Evolutionary conservation across 1,140 invertebrate species (phyloP).

Genomic region (Meloidogyne chitwoodi): DNA sequence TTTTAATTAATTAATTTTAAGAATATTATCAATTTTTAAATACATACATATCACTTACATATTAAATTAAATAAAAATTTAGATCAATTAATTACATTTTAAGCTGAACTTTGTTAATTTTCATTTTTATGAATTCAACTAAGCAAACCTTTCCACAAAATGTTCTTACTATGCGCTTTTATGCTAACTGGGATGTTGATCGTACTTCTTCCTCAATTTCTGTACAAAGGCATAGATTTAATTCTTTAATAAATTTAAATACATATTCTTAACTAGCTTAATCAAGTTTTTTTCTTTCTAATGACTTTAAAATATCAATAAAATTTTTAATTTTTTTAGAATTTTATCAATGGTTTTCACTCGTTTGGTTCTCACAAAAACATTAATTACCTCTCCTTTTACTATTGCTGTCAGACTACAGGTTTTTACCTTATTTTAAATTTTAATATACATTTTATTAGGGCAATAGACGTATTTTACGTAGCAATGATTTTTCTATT

Average conservation of each 20-base stretch:
- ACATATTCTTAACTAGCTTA: no score
- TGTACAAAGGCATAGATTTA: slow-evolving; percentile 23
- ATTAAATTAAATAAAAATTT: neutral
- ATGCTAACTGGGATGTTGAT: slow-evolving; percentile 44
- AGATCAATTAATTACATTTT: neutral
- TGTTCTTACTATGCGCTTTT: slow-evolving; percentile 45
- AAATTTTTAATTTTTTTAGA: slow-evolving; percentile 19
- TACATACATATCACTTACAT: no score
- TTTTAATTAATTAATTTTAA: no score
- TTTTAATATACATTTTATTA: slow-evolving; percentile 20
- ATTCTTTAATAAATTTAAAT: no score
- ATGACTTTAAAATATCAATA: neutral
- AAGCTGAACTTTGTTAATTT: neutral
- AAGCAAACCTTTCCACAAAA: neutral
- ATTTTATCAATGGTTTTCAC: slow-evolving; percentile 36
- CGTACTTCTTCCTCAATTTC: slow-evolving; percentile 29
- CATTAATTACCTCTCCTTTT: slow-evolving; percentile 17
- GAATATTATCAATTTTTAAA: no score
- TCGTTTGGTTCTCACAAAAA: slow-evolving; percentile 23
- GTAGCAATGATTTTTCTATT: slow-evolving; percentile 39
- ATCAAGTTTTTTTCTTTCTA: neutral
- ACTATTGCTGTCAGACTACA: slow-evolving; percentile 40
- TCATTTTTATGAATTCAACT: neutral
- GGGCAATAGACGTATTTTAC: slow-evolving; percentile 42
- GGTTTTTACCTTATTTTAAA: slow-evolving; percentile 17